Evolutionary conservation across 2,797 vertebrate genomes (phyloP).

Genomic region (Apogon hyalosoma): DNA sequence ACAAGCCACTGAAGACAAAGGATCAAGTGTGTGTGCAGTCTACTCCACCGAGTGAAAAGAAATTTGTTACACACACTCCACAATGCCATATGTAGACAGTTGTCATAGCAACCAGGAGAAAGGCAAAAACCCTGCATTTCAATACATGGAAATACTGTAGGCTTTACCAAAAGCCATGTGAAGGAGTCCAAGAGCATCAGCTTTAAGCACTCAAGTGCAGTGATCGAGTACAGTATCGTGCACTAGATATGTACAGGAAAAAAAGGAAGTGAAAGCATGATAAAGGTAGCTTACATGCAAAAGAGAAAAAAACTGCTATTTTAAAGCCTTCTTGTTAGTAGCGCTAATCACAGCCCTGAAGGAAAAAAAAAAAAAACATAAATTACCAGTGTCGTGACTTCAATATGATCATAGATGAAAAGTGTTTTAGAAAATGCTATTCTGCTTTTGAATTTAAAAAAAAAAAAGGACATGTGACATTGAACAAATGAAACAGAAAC

Average conservation of each 20-base stretch:
- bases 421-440: neutral
- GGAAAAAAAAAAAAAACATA: too few relatives aligned
- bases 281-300: neutral
- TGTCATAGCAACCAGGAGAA: conserved; percentile 69
- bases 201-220: conserved; percentile 8
- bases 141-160: conserved; percentile 27
- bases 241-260: neutral
- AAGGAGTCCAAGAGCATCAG: conserved; percentile 4
- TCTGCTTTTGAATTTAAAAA: neutral
- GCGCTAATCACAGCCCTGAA: too few relatives aligned
- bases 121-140: conserved; percentile 44
- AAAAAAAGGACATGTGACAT: neutral
- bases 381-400: too few relatives aligned
- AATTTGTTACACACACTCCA: conserved; percentile 63
- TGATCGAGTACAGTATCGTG: neutral
- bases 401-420: too few relatives aligned
- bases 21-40: conserved; percentile 57
- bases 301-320: neutral
- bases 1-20: conserved; percentile 64
- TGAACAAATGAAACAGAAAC: neutral
- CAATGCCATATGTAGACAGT: conserved; percentile 61
- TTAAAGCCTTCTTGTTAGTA: neutral
- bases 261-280: neutral
- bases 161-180: conserved; percentile 13
- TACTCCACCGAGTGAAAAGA: conserved; percentile 50